Evolutionary conservation across 2,888 invertebrate genomes (phyloP), one percentile per base, ranked within the genome.

Genomic region (Scaeva pyrastri): DNA sequence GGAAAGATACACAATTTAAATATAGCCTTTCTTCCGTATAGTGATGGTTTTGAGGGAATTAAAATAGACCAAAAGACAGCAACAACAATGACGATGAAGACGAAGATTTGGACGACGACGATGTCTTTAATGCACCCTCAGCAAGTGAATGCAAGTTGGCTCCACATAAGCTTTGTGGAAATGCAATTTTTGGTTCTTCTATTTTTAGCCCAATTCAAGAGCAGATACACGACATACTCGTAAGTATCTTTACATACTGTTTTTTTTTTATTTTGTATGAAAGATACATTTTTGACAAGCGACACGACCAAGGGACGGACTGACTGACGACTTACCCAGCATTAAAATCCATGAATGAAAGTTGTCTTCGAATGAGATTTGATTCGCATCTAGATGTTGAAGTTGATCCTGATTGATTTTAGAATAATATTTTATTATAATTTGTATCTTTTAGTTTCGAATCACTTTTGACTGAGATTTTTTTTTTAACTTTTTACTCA

Each of bases 311-410:
- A 5, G 2, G 3, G 31, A 31, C 31, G 6, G 31, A 31, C 31
- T 1, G 31, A 31, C 31, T 0, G 31, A 31, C 31, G 14, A 86
- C 86, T 86, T 72, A 86, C 86, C 86, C 64, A 86, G 82, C 77
- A 86, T 60, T 82, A 71, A 86, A 86, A 86, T 86, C 86, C 86
- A 86, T 86, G 86, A 86, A 86, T 86, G 82, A 86, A 74, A 86
- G 73, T 58, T 74, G 74, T 31, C 71, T 66, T 56, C 41, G 45
- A 58, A 68, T 64, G 72, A 72, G 77, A 43, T 76, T 81, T 50
- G 36, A 21, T 73, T 82, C 16, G 73, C 26, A 21, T 80, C 19
- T 52, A 21, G 55, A 36, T 31, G 31, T 31, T 31, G 5, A n/a
- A n/a, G n/a, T 52, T 48, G 56, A 73, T 23, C 58, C 64, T 23